Base-by-base conservation (phyloP, 1,140 invertebrate genomes). In the Panulirus ornatus region DNA sequence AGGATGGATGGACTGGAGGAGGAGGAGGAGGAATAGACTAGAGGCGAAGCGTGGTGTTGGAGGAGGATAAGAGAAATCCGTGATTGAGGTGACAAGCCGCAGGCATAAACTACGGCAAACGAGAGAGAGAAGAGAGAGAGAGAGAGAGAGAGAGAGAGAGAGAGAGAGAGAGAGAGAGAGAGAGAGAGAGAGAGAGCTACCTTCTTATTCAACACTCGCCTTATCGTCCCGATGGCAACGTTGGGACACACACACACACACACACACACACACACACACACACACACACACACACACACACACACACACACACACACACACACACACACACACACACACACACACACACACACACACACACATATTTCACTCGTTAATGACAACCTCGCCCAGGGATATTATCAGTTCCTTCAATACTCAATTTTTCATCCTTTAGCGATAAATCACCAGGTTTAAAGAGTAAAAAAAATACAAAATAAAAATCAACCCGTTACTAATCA, bases 241-340 rank as follows among this genome's bases (percentile, higher is more conserved):
- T 11, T 11, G 22, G 11, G 22, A 70, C 63, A 70, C 63, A 70
- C 63, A 70, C 63, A 70, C 63, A 70, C 63, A 70, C 63, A 70
- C 63, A 70, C 63, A 70, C 63, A 70, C 63, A n/a, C 63, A 70
- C 63, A 70, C 63, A n/a, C 63, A 70, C 63, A 70, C 63, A n/a
- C 63, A 70, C 63, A 70, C 63, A 70, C 63, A 70, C 63, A 70
- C 63, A 70, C 63, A 70, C 63, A 70, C 63, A 70, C 63, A 70
- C 63, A 70, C 63, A 70, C 63, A 70, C 63, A 73, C n/a, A 73
- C 70, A 73, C 70, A 36, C 70, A 73, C 70, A n/a, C 70, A 73
- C n/a, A n/a, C n/a, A n/a, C n/a, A n/a, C n/a, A n/a, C n/a, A n/a
- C n/a, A n/a, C n/a, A n/a, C n/a, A n/a, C n/a, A n/a, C n/a, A n/a